Evolutionary conservation across 2,888 invertebrate genomes (phyloP), one percentile per base, ranked within the genome.

Genomic region (Tupiocoris notatus): DNA sequence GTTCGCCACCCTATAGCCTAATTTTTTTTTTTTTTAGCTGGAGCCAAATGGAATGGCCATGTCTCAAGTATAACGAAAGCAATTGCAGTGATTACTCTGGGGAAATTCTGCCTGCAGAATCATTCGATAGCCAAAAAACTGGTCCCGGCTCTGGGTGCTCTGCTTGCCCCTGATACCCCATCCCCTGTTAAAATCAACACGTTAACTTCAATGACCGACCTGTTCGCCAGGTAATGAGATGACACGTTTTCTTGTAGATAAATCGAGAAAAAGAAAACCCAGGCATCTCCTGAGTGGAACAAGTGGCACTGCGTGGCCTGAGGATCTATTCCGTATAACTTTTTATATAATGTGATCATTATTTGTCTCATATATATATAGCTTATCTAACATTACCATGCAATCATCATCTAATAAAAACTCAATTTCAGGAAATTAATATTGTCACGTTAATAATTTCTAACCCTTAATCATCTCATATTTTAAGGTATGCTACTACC

Each of bases 51-150:
- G 78, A 54, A 62, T 2, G 78, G 78, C 17, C 62, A 71, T 18
- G 74, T 78, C 1, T 75, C 78, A 25, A 66, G 74, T 2, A 77
- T 39, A 17, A 77, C 79, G 2, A 83, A 84, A 77, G 86, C 87
- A 64, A 85, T 86, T 20, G 84, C 84, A 63, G 85, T 88, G 17
- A 84, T 83, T 1, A 81, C 84, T 12, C 80, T 88, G 68, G 89
- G 91, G 12, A 88, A 89, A 81, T 85, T 91, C 81, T 88, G 89
- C 81, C 83, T 91, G 79, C 87, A 90, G 77, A 87, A 91, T 82
- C 89, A 90, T 76, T 84, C 83, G 16, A 82, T 88, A 58, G 91
- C 92, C 16, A 88, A 87, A 79, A 85, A 85, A 77, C 86, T 88
- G 75, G 88, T 91, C 77, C 89, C 90, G 21, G 86, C 88, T 70